Evolutionary conservation across 1,140 invertebrate species (phyloP), one percentile per base, ranked within the genome.

Genomic region (Camponotus vicinus): DNA sequence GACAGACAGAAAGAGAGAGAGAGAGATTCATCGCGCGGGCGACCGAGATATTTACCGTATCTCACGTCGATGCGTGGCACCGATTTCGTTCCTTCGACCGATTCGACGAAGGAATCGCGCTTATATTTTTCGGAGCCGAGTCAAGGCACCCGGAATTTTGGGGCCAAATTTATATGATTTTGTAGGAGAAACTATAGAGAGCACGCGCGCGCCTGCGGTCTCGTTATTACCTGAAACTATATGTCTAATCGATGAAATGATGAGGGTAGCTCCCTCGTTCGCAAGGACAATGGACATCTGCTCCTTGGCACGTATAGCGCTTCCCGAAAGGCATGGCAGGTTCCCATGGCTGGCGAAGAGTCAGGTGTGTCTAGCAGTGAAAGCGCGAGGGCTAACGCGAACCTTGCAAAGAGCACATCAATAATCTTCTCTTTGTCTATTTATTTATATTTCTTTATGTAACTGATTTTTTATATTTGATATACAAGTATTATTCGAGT

Each of bases 261-360:
- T 57, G 59, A 75, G 52, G 69, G 34, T 80, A 70, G 79, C 69
- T 73, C 55, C 79, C 79, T 83, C 32, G 55, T 75, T 75, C 40
- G n/a, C 79, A 83, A 75, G 79, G 79, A 83, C 79, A 83, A 83
- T 83, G 55, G 69, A 83, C 79, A 83, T 75, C 67, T 83, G 69
- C 55, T 61, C 18, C 1, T 27, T 61, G 69, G 34, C 21, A 32
- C 79, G 18, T 37, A 73, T 18, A n/a, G 67, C 42, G 55, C 55
- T 82, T 73, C 52, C 69, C 69, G 57, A 83, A 73, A 73, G 79
- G 79, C 55, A 45, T 11, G 79, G 77, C 79, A 75, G 69, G 69
- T 83, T 83, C 79, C 55, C 69, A 75, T 75, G 27, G 37, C 66
- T 59, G 52, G 40, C 15, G 15, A 40, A 37, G 79, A 75, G 79